Percentiles rank a stretch among this genome's conserved stretches.
phyloP scores from a whole-genome alignment of 2,888 invertebrate species.

The Agrotis puta region DNA sequence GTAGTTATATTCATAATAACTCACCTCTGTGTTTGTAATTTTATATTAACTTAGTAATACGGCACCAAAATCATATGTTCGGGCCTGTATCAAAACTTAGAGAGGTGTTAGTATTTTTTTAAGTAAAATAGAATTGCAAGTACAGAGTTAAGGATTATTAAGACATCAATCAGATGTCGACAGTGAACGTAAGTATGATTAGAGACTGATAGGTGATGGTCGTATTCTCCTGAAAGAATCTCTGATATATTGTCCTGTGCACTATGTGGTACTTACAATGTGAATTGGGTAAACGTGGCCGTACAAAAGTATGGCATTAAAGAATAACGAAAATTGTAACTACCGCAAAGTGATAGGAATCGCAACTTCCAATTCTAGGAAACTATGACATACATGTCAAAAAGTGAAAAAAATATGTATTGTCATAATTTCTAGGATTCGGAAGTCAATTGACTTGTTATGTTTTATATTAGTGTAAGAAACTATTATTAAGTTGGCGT shows the following conservation, averaged over 20 bases:
- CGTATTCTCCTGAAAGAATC: conserved; percentile 52
- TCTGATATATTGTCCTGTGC: conserved; percentile 30
- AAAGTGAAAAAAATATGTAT: conserved; percentile 19
- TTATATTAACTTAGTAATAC: conserved; percentile 36
- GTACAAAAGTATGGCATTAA: neutral
- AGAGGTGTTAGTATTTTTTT: neutral
- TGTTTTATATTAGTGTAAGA: conserved; percentile 71
- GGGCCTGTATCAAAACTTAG: neutral
- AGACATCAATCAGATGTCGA: conserved; percentile 49
- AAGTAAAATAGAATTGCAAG: conserved; percentile 54
- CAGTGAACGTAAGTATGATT: conserved; percentile 53
- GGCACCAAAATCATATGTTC: conserved; percentile 16
- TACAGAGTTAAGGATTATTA: conserved; percentile 61
- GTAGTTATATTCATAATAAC: conserved; percentile 65
- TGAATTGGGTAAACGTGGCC: neutral
- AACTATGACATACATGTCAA: conserved; percentile 49
- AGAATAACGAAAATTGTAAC: conserved; percentile 25
- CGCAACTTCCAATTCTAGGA: conserved; percentile 39
- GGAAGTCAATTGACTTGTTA: conserved; percentile 63
- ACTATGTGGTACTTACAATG: conserved; percentile 42
- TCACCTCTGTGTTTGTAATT: conserved; percentile 64
- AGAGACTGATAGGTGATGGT: conserved; percentile 66
- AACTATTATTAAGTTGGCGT: conserved; percentile 75
- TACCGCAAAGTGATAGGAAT: conserved; percentile 47
- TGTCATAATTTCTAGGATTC: conserved; percentile 62